phyloP scores from a whole-genome alignment of 1,140 invertebrate species.

The Drosophila carrolli region DNA sequence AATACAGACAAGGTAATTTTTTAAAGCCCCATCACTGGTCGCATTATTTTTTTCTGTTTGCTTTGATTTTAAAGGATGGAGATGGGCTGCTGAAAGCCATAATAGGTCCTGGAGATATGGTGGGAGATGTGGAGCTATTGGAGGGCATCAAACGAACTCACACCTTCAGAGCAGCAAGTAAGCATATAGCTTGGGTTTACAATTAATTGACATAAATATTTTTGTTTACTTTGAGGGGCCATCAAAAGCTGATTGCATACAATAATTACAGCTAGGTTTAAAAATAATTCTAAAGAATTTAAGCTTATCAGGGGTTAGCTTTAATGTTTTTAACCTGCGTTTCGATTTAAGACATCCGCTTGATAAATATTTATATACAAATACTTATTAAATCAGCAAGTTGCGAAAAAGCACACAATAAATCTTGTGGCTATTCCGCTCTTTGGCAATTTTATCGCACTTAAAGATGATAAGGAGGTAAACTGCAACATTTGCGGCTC shows the following conservation, averaged over 20 bases:
- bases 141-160: constrained; percentile 21
- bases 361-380: no score
- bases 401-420: background rate
- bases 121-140: constrained; percentile 45
- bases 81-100: constrained; percentile 3
- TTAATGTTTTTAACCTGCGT: background rate
- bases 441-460: constrained; percentile 26
- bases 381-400: no score
- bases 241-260: background rate
- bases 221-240: no score
- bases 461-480: constrained; percentile 51
- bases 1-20: constrained; percentile 4
- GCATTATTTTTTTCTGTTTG: no score
- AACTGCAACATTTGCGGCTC: constrained; percentile 37
- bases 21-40: no score
- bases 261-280: background rate
- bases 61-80: background rate
- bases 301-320: background rate
- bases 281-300: background rate
- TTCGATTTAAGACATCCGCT: background rate
- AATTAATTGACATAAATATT: no score
- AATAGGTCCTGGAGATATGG: constrained; percentile 57
- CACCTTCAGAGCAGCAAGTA: constrained; percentile 41
- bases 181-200: background rate
- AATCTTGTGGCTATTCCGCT: background rate